phyloP scores from a whole-genome alignment of 2,113 vertebrate species.

The Megaceryle maxima region DNA sequence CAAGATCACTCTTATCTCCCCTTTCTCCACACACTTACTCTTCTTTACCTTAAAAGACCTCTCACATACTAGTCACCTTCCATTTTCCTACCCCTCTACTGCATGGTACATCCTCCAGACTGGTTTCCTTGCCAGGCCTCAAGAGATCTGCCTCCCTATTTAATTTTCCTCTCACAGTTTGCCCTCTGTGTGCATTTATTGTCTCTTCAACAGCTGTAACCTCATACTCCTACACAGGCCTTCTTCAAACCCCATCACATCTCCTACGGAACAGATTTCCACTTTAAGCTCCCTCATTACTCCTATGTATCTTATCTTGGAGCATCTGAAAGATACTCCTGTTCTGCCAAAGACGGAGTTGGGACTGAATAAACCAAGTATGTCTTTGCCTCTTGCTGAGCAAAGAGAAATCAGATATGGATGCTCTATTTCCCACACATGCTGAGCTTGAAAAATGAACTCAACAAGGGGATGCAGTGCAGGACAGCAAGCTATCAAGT shows the following conservation, averaged over 20 bases:
- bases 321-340: neutral
- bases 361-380: neutral
- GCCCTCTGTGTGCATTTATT: neutral
- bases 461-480: neutral
- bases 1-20: neutral
- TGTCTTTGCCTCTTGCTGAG: neutral
- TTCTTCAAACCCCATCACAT: neutral
- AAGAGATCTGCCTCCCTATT: neutral
- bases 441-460: neutral
- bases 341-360: neutral
- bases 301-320: neutral
- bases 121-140: neutral
- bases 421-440: neutral
- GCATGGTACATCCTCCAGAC: neutral
- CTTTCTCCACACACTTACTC: neutral
- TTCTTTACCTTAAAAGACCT: neutral
- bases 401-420: neutral
- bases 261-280: neutral
- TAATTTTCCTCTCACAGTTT: neutral
- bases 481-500: neutral
- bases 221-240: neutral
- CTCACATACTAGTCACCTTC: neutral
- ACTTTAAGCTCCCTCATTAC: neutral
- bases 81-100: neutral
- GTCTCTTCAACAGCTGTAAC: neutral